Evolutionary conservation across 2,888 invertebrate genomes (phyloP).

Genomic region (Sthenelais limicola): DNA sequence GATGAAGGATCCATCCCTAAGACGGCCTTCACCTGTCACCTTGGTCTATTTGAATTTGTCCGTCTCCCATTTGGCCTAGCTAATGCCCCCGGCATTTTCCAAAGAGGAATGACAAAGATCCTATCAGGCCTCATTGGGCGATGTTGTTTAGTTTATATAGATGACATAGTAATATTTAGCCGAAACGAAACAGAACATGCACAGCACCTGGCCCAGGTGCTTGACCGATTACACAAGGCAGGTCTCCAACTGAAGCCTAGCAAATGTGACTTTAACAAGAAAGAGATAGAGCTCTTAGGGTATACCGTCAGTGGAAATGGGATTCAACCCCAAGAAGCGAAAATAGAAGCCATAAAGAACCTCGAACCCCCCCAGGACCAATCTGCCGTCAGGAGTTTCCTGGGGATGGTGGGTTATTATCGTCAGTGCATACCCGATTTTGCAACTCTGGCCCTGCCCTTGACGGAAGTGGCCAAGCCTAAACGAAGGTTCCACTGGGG

Average conservation of each 20-base stretch:
- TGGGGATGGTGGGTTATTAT: conserved; percentile 42
- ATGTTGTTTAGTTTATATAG: conserved; percentile 41
- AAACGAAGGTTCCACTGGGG: conserved; percentile 14
- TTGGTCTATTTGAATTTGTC: conserved; percentile 44
- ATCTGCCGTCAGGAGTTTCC: conserved; percentile 13
- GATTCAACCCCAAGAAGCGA: conserved; percentile 43
- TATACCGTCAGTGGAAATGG: conserved; percentile 41
- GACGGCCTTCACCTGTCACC: conserved; percentile 42
- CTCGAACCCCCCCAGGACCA: conserved; percentile 24
- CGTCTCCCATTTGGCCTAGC: conserved; percentile 45
- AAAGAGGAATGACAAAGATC: conserved; percentile 38
- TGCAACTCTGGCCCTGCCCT: conserved; percentile 29
- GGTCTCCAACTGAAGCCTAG: conserved; percentile 44
- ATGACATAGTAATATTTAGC: conserved; percentile 45
- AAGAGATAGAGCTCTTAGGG: conserved; percentile 42
- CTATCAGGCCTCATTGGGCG: conserved; percentile 14
- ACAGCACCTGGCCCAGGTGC: conserved; percentile 36
- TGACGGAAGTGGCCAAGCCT: conserved; percentile 1
- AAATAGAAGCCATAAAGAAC: conserved; percentile 40
- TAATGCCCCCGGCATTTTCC: conserved; percentile 46
- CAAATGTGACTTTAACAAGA: conserved; percentile 45
- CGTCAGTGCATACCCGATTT: conserved; percentile 26
- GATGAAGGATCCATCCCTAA: conserved; percentile 36
- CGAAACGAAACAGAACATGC: conserved; percentile 38
- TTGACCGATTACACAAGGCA: conserved; percentile 39